phyloP scores from a whole-genome alignment of 2,113 vertebrate genomes.

The Tragelaphus strepsiceros region DNA sequence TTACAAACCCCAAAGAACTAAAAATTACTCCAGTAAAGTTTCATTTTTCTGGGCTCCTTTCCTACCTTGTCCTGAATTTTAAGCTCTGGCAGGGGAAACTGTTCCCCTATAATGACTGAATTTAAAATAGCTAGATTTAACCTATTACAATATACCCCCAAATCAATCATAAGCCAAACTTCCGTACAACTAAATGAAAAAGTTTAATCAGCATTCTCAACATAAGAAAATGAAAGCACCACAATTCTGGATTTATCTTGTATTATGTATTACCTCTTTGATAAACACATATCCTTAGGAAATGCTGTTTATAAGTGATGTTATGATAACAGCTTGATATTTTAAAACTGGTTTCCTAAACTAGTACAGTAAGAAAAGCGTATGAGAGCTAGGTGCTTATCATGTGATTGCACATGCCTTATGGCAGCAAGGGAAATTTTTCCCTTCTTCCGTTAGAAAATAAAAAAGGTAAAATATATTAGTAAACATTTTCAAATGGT shows the following conservation, averaged over 20 bases:
- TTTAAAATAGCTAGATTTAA: neutral
- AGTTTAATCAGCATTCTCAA: conserved; percentile 4
- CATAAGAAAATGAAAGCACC: neutral
- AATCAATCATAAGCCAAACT: neutral
- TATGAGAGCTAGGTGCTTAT: neutral
- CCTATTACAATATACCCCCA: neutral
- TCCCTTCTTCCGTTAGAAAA: neutral
- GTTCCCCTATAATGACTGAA: neutral
- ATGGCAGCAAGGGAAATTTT: neutral
- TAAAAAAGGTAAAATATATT: neutral
- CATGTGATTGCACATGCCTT: neutral
- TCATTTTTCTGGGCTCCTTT: neutral
- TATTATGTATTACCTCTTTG: neutral
- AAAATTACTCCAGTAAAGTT: neutral
- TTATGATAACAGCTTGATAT: neutral
- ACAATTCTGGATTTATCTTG: neutral
- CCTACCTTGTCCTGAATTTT: neutral
- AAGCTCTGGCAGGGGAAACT: neutral
- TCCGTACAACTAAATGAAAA: neutral
- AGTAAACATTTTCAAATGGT: neutral
- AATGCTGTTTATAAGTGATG: neutral
- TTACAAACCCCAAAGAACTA: neutral
- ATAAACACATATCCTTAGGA: neutral
- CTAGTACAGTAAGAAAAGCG: neutral
- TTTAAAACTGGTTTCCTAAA: neutral